Percentiles rank a stretch among this genome's conserved stretches.
Conservation (phyloP, 2,797 vertebrate genomes). For the Sphenopsis melanotis region DNA sequence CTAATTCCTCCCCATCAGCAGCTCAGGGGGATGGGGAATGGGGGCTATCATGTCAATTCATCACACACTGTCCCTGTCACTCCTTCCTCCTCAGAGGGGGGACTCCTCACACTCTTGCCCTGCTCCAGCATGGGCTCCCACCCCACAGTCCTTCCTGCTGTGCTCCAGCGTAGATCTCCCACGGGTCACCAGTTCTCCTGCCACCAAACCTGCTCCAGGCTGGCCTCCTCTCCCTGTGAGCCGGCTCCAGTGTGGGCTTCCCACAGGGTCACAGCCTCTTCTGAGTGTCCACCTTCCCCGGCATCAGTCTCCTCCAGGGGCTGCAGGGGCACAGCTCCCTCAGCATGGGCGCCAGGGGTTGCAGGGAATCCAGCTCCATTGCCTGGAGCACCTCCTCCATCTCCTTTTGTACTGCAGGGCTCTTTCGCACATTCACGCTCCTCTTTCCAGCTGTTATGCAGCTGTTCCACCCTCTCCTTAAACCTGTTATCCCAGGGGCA, state of each 20-base stretch:
- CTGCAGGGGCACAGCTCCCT: not conserved
- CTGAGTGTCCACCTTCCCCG: no score
- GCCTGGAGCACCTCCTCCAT: not conserved
- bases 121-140: fast-evolving
- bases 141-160: not conserved
- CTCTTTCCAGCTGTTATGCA: not conserved
- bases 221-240: no score
- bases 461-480: fast-evolving
- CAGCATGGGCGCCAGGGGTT: not conserved
- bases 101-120: no score
- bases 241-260: not conserved
- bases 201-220: not conserved
- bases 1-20: fast-evolving
- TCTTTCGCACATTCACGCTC: not conserved
- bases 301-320: not conserved
- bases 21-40: no score
- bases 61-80: not conserved
- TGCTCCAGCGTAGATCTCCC: not conserved
- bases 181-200: not conserved
- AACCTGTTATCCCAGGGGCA: not conserved
- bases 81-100: not conserved
- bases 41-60: not conserved
- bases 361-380: not conserved
- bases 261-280: not conserved
- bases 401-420: not conserved